Conservation (phyloP, 1,140 invertebrate genomes). For the Sycophila sp. region DNA sequence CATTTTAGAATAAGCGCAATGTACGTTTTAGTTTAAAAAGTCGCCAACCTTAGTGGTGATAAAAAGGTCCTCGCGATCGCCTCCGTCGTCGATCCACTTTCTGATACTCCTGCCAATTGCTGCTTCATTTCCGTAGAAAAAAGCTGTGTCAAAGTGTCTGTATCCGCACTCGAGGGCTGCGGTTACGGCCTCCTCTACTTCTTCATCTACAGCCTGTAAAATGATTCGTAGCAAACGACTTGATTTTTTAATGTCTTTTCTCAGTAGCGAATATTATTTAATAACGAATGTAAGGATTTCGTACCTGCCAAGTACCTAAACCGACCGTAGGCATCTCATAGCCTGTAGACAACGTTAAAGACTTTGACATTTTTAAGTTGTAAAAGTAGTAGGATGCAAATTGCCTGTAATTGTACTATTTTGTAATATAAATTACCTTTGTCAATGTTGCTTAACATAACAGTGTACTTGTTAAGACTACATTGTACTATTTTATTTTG, state of each 20-base stretch:
- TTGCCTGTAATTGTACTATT: background rate
- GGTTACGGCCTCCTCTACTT: background rate
- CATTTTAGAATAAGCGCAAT: no score
- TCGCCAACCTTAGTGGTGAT: background rate
- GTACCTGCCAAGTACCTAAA: constrained; percentile 11
- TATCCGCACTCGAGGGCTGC: background rate
- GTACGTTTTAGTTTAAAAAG: no score
- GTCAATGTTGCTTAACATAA: no score
- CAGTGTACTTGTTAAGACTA: no score
- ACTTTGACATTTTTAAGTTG: constrained; percentile 12
- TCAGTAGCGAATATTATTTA: no score
- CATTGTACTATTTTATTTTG: no score
- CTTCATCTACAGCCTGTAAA: background rate
- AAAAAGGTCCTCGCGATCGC: background rate
- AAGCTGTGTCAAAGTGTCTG: constrained; percentile 2
- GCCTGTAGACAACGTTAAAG: background rate
- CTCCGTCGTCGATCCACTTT: background rate
- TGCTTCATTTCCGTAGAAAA: background rate
- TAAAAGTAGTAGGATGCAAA: background rate
- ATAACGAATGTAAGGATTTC: background rate
- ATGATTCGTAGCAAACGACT: no score
- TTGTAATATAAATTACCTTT: no score
- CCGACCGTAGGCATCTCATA: background rate
- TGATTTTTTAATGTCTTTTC: no score
- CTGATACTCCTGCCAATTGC: background rate